These are phyloP conservation scores for Leucozona laternaria DNA, from an alignment of 2,888 invertebrate species.

Conservation along the genomic window DNA sequence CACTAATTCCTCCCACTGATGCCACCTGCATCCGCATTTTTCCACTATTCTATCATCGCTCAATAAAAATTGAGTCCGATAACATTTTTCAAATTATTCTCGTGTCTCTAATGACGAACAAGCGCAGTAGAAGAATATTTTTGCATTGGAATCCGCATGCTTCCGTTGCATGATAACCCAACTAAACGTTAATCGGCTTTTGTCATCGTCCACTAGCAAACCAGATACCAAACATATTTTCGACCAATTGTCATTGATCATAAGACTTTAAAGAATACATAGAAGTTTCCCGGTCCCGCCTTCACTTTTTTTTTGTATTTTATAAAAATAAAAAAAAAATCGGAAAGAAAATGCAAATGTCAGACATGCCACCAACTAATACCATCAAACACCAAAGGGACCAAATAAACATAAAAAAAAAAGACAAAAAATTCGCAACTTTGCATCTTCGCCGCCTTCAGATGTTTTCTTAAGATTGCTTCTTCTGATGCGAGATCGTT, in stretches of 20 bases:
- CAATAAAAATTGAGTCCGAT: conserved; percentile 30
- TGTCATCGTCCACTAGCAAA: conserved; percentile 70
- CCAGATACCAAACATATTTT: conserved; percentile 67
- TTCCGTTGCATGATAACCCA: conserved; percentile 72
- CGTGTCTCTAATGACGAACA: conserved; percentile 22
- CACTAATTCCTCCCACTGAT: not conserved
- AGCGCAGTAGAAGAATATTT: conserved; percentile 17
- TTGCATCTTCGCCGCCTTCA: conserved; percentile 72
- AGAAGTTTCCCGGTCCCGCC: conserved; percentile 19
- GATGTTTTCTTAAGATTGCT: conserved; percentile 57
- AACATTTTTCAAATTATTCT: conserved; percentile 45
- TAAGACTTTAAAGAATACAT: conserved; percentile 43
- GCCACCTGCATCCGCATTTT: conserved; percentile 46
- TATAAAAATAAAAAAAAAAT: not conserved
- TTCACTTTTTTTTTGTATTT: conserved; percentile 20
- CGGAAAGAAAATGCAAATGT: conserved; percentile 58
- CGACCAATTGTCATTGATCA: conserved; percentile 71
- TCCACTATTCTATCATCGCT: conserved; percentile 30
- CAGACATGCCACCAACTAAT: conserved; percentile 43
- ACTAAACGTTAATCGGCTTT: conserved; percentile 67
- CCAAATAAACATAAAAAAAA: not conserved
- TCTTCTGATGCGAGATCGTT: conserved; percentile 57
- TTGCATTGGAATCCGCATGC: conserved; percentile 63
- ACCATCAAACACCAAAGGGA: conserved; percentile 47
- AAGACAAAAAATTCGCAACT: conserved; percentile 48